phyloP scores from a whole-genome alignment of 2,113 vertebrate genomes.

The Triplophysa rosa region DNA sequence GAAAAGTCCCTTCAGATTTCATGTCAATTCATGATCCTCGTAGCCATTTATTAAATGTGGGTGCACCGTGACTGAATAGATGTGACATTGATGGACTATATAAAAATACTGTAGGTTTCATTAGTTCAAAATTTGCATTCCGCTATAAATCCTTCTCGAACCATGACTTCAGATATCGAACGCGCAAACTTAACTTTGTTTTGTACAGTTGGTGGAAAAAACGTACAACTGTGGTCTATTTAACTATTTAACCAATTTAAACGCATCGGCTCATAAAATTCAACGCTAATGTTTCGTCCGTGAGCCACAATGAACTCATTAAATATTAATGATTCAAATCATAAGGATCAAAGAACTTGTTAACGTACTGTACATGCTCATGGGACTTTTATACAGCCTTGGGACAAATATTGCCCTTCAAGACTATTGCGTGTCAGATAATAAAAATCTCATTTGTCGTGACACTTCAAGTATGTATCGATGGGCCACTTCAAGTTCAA shows the following conservation, averaged over 20 bases:
- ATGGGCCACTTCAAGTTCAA: slow-evolving; percentile 66
- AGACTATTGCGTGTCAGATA: slow-evolving; percentile 38
- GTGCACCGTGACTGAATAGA: neutral
- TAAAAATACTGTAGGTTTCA: neutral
- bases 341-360: slow-evolving; percentile 6
- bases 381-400: slow-evolving; percentile 32
- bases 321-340: slow-evolving; percentile 33
- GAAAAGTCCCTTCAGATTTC: neutral
- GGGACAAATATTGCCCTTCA: slow-evolving; percentile 37
- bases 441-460: slow-evolving; percentile 49
- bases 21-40: slow-evolving; percentile 5
- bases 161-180: neutral
- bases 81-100: neutral
- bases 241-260: too few species aligned
- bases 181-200: neutral
- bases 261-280: neutral
- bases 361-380: neutral
- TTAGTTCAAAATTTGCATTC: neutral
- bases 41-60: neutral
- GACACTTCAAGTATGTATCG: slow-evolving; percentile 65
- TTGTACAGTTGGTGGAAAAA: neutral
- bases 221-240: neutral
- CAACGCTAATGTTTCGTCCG: neutral
- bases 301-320: slow-evolving; percentile 18
- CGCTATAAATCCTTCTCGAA: neutral